Percentiles rank a stretch among this genome's conserved stretches.
Evolutionary conservation across 2,797 vertebrate species (phyloP).

Genomic region (Spea hammondii): DNA sequence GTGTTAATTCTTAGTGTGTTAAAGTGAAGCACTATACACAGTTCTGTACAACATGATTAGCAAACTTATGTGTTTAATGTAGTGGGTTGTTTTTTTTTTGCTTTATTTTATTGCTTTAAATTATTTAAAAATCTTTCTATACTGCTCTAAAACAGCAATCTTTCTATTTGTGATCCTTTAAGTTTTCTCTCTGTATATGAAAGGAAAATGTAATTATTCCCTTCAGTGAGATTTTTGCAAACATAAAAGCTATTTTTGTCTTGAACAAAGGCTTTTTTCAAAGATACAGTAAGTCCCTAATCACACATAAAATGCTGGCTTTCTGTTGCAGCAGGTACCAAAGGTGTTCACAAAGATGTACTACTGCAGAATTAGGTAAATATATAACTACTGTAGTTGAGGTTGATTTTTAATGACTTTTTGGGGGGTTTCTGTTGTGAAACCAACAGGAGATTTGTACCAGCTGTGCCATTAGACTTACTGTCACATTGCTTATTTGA

Average conservation of each 20-base stretch:
- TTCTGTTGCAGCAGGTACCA: not conserved
- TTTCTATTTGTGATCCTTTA: not conserved
- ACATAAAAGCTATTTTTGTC: not conserved
- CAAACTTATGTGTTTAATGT: not conserved
- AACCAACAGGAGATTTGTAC: too few species aligned
- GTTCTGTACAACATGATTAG: too few species aligned
- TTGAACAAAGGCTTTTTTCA: slow-evolving; percentile 1
- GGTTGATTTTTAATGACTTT: too few species aligned
- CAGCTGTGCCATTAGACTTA: too few species aligned
- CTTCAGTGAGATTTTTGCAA: not conserved
- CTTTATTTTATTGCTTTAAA: not conserved
- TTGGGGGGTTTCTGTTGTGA: too few species aligned
- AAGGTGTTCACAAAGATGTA: not conserved
- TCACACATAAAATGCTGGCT: not conserved
- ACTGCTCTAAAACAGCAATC: not conserved
- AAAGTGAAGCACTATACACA: too few species aligned
- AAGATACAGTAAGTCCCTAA: not conserved
- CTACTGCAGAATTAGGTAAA: not conserved
- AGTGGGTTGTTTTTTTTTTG: too few species aligned
- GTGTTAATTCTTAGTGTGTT: too few species aligned
- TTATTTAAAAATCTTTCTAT: not conserved
- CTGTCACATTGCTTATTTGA: too few species aligned
- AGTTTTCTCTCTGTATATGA: not conserved
- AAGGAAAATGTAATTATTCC: slow-evolving; percentile 2
- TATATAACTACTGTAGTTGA: too few species aligned